A percentile compares a stretch with the other conserved stretches of the same genome.
These are phyloP conservation scores for Rutilus rutilus DNA, from an alignment of 2,113 vertebrate species.

Conservation along the genomic window DNA sequence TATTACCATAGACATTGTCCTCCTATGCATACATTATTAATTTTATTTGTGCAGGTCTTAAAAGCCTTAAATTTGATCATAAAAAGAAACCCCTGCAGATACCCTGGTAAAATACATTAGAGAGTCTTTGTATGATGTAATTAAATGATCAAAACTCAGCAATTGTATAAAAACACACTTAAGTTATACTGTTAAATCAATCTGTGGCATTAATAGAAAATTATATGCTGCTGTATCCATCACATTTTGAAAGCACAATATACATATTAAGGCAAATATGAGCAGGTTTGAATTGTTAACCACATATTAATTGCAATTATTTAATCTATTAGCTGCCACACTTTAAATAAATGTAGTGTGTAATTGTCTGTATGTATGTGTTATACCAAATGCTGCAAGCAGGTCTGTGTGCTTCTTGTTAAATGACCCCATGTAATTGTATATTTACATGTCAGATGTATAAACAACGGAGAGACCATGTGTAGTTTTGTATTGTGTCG, in stretches of 20 bases:
- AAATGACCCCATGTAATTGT: neutral
- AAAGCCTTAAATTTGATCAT: too few relatives aligned
- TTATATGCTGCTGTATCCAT: neutral
- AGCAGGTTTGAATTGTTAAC: neutral
- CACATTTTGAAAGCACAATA: neutral
- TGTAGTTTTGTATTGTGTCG: constrained; percentile 5
- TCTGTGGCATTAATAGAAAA: neutral
- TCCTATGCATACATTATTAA: too few relatives aligned
- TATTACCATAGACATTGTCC: too few relatives aligned
- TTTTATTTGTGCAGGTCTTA: too few relatives aligned
- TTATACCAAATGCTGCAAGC: neutral
- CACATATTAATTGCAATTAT: neutral
- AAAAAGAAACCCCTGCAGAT: too few relatives aligned
- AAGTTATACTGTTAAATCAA: neutral
- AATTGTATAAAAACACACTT: neutral
- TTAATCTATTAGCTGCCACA: neutral
- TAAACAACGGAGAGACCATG: neutral
- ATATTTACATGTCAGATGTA: neutral
- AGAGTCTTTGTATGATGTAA: too few relatives aligned
- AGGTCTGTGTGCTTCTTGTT: neutral
- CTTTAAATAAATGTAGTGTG: too few relatives aligned
- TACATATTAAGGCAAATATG: too few relatives aligned
- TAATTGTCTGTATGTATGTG: neutral
- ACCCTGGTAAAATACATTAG: too few relatives aligned
- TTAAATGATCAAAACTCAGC: too few relatives aligned